A percentile compares a stretch with the other conserved stretches of the same genome.
phyloP scores from a whole-genome alignment of 2,888 invertebrate species.

The Amaurobius ferox region DNA sequence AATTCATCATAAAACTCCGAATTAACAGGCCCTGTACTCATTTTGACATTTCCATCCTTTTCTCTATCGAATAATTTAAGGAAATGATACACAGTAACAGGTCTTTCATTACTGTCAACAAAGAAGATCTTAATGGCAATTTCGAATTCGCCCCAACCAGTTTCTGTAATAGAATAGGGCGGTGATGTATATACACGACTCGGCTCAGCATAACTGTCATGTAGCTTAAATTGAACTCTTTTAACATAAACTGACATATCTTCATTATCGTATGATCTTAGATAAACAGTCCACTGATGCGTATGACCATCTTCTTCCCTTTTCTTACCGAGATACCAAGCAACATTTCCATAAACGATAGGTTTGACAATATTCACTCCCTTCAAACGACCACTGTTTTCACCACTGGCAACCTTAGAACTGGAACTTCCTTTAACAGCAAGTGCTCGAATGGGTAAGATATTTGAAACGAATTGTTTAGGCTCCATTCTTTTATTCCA shows the following conservation, averaged over 20 bases:
- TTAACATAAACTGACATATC: conserved; percentile 84
- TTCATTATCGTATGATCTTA: conserved; percentile 88
- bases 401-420: not conserved
- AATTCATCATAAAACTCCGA: conserved; percentile 30
- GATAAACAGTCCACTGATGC: conserved; percentile 98
- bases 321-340: conserved; percentile 96
- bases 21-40: not conserved
- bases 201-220: conserved; percentile 96
- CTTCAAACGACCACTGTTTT: conserved; percentile 28
- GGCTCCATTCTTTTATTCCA: conserved; percentile 1
- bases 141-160: conserved; percentile 99
- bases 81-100: conserved; percentile 81
- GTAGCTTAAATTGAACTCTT: conserved; percentile 94
- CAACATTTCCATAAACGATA: conserved; percentile 96
- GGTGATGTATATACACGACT: conserved; percentile 93
- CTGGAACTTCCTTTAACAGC: not conserved
- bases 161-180: conserved; percentile 97
- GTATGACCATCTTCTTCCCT: conserved; percentile 98
- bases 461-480: not conserved
- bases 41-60: conserved; percentile 72
- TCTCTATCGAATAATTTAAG: conserved; percentile 4
- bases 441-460: no score
- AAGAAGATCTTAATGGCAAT: conserved; percentile 98
- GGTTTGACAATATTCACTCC: conserved; percentile 73
- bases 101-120: conserved; percentile 95